A percentile compares a stretch with the other conserved stretches of the same genome.
Evolutionary conservation across 2,113 vertebrate genomes (phyloP).

Genomic region (Columbina picui): DNA sequence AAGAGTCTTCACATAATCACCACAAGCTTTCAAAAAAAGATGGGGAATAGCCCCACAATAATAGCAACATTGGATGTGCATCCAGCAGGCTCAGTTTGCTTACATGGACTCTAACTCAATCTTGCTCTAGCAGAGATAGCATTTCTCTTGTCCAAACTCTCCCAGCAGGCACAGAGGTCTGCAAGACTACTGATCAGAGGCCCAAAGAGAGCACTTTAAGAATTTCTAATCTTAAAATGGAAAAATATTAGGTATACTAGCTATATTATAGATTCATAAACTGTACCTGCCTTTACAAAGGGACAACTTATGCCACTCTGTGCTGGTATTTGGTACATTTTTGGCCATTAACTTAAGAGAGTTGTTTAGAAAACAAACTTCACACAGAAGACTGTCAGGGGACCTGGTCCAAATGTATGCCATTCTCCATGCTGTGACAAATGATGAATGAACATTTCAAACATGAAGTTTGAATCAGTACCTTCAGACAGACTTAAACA

Average conservation of each 20-base stretch:
- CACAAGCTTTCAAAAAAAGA: neutral
- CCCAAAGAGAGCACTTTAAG: neutral
- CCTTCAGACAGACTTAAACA: neutral
- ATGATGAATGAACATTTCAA: neutral
- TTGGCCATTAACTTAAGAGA: neutral
- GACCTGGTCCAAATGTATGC: neutral
- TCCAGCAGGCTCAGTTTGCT: neutral
- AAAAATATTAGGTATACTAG: neutral
- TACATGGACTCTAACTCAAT: neutral
- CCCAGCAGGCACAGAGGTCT: neutral
- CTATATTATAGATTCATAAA: neutral
- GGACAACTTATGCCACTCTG: neutral
- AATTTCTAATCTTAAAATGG: neutral
- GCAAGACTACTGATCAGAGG: neutral
- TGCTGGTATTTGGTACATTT: neutral
- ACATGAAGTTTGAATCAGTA: neutral
- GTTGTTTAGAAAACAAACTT: neutral
- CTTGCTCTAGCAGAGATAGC: neutral
- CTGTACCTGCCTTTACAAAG: neutral
- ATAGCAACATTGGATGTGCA: neutral
- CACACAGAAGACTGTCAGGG: neutral
- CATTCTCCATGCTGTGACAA: neutral
- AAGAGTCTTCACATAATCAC: neutral
- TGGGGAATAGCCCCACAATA: neutral
- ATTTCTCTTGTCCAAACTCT: neutral